These are phyloP conservation scores for Bilobella aurantiaca DNA, from an alignment of 1,140 invertebrate species.

Conservation along the genomic window DNA sequence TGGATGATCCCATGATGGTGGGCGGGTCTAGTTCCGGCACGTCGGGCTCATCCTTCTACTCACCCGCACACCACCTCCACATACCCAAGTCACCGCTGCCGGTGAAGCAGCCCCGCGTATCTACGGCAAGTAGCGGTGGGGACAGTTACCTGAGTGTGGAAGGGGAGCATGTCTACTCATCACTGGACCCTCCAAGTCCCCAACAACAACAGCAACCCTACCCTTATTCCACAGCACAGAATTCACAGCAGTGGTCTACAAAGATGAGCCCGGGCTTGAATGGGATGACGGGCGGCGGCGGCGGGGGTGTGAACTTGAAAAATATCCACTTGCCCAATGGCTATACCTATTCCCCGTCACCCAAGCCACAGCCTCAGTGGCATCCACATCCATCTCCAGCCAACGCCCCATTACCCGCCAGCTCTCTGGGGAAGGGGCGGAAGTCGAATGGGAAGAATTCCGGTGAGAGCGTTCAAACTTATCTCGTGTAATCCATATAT, in stretches of 20 bases:
- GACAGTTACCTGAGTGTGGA: constrained; percentile 33
- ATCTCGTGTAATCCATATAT: constrained; percentile 19
- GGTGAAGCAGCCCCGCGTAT: background rate
- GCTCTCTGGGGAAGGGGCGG: background rate
- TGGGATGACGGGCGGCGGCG: background rate
- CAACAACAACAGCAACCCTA: too few species aligned
- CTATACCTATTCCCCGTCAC: constrained; percentile 28
- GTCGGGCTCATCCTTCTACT: background rate
- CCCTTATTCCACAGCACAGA: too few species aligned
- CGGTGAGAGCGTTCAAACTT: constrained; percentile 15
- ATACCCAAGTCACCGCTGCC: constrained; percentile 22
- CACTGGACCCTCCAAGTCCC: constrained; percentile 32
- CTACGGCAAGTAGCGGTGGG: constrained; percentile 12
- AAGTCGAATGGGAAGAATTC: background rate
- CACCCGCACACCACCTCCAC: background rate
- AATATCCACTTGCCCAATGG: constrained; percentile 34
- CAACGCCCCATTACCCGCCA: background rate
- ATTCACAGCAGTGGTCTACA: too few species aligned
- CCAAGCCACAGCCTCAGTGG: constrained; percentile 15
- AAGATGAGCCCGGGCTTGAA: too few species aligned
- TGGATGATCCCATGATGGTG: too few species aligned
- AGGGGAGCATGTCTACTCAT: constrained; percentile 34
- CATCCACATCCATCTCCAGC: constrained; percentile 10
- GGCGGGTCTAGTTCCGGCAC: too few species aligned
- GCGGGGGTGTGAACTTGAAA: background rate